Base-by-base conservation (phyloP, 2,888 invertebrate genomes). In the Hypolimnas misippus region DNA sequence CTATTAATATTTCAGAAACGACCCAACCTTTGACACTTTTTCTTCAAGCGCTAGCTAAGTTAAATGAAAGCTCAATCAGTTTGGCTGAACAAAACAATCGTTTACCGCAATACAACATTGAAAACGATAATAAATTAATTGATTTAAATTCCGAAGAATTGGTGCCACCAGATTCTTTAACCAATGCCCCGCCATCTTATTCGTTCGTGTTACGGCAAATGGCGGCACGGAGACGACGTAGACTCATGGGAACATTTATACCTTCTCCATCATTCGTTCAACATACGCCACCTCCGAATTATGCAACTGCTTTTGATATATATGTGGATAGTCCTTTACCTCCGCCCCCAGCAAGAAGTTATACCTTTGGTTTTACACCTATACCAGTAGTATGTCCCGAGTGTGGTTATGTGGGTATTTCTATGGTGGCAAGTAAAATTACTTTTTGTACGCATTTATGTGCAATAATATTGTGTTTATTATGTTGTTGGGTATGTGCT, bases 401-500 rank as follows among this genome's bases (percentile, higher is more conserved):
- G 70, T 92, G 91, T 73, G 91, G 91, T 0, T 85, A 74, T 55
- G 74, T 84, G 5, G 91, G 91, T 0, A 79, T 89, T 79, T 87
- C 86, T 3, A 56, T 83, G 14, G 76, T 83, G 1, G 79, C 72
- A 3, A 80, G 77, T 62, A 87, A 83, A 81, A 75, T 87, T 49
- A 90, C 89, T 0, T 42, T 89, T 10, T 89, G 90, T 64, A 92
- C 91, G 0, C 91, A 91, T 72, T 73, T 89, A 63, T 87, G 88
- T 71, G 90, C 91, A 0, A 71, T 83, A 55, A 57, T 84, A 6
- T 72, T 92, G 38, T 91, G 89, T 65, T 21, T 92, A n/a, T 78
- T 91, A 46, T 90, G 87, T 61, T 92, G 91, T 69, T 92, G 91
- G 91, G 64, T 89, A 56, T 92, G 91, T 73, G 88, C 80, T 1